Conservation (phyloP, 2,113 vertebrate species). For the Himantopus leucocephalus region DNA sequence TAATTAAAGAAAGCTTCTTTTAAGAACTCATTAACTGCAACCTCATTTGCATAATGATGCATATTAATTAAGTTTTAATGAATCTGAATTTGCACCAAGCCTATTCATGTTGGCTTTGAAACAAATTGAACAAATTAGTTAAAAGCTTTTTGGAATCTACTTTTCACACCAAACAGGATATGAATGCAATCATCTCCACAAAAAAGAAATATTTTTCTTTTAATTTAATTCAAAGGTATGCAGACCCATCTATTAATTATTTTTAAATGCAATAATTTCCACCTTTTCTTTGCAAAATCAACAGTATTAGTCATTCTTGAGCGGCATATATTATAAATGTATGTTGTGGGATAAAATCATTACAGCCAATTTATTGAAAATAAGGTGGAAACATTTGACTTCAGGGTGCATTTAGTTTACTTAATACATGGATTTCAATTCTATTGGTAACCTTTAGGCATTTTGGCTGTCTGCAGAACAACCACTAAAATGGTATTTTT, state of each 20-base stretch:
- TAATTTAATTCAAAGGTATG: conserved; percentile 88
- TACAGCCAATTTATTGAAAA: conserved; percentile 73
- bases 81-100: conserved; percentile 99
- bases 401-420: conserved; percentile 77
- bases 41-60: conserved; percentile 99
- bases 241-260: conserved; percentile 97
- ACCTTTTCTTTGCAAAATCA: conserved; percentile 87
- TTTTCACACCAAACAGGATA: conserved; percentile 98
- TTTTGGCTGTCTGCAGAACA: conserved; percentile 8
- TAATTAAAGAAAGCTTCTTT: conserved; percentile 99
- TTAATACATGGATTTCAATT: conserved; percentile 75
- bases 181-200: conserved; percentile 95
- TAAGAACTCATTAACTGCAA: conserved; percentile 99
- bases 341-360: conserved; percentile 73
- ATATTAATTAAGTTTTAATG: conserved; percentile 99
- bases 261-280: conserved; percentile 94
- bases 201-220: conserved; percentile 89
- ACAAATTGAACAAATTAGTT: conserved; percentile 99
- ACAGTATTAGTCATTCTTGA: conserved; percentile 77
- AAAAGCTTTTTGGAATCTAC: conserved; percentile 99
- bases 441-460: conserved; percentile 65
- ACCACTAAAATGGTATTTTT: conserved; percentile 18
- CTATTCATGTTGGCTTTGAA: conserved; percentile 99
- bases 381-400: conserved; percentile 77
- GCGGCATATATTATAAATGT: conserved; percentile 66